Evolutionary conservation across 2,113 vertebrate species (phyloP).

Genomic region (Chamaea fasciata): DNA sequence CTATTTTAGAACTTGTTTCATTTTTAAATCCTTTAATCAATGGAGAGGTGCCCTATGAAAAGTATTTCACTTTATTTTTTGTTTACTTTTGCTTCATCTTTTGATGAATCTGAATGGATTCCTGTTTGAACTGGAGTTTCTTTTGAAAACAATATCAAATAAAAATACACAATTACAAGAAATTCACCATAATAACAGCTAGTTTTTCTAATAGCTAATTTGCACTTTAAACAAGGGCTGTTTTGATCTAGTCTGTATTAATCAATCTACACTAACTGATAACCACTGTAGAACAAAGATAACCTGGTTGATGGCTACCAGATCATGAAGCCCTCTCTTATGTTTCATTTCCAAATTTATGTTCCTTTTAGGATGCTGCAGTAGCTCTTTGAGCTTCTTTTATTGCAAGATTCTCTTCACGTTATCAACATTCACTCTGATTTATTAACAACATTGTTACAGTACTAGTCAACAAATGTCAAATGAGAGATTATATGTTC

Average conservation of each 20-base stretch:
- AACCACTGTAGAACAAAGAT: background rate
- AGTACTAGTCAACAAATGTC: background rate
- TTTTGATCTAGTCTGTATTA: background rate
- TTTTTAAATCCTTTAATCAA: background rate
- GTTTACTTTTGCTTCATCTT: background rate
- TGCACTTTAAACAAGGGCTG: fast-evolving
- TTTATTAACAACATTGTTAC: background rate
- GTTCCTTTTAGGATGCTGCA: background rate
- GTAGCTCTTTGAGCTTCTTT: background rate
- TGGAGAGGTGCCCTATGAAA: background rate
- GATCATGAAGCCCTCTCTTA: background rate
- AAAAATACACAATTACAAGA: background rate
- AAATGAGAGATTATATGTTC: background rate
- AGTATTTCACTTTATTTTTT: background rate
- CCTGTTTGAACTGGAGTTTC: background rate
- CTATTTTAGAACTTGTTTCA: background rate
- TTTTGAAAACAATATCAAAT: background rate
- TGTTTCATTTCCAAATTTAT: background rate
- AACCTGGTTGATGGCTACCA: background rate
- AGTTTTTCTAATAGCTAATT: background rate
- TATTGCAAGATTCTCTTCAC: background rate
- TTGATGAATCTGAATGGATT: background rate
- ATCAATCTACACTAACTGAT: background rate
- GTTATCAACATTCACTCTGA: background rate
- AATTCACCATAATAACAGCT: background rate